A percentile compares a stretch with the other conserved stretches of the same genome.
Conservation (phyloP, 1,140 invertebrate species). For the Tetramorium simillimum region DNA sequence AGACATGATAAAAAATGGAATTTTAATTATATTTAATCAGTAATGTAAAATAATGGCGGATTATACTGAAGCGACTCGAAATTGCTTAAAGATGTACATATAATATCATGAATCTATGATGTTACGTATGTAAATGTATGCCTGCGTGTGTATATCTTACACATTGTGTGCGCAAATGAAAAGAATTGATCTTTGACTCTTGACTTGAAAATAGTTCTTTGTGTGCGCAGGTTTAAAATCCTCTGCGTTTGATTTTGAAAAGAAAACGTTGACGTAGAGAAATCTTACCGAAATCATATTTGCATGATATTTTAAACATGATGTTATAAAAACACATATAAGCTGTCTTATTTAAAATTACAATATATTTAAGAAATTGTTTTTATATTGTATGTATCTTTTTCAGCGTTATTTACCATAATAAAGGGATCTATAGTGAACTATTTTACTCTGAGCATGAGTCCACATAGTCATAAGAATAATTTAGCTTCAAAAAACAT, state of each 20-base stretch:
- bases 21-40: not conserved
- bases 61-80: not conserved
- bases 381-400: not conserved
- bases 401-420: constrained; percentile 44
- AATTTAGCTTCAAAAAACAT: constrained; percentile 79
- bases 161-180: constrained; percentile 56
- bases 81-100: constrained; percentile 4
- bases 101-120: not conserved
- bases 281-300: not conserved
- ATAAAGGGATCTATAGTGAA: not conserved
- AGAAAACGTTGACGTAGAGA: not conserved
- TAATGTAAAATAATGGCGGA: not conserved
- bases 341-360: not conserved
- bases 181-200: constrained; percentile 67
- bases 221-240: not conserved
- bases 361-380: not conserved
- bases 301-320: constrained; percentile 9
- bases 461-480: constrained; percentile 83
- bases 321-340: not conserved
- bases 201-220: not conserved
- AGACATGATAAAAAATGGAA: not conserved
- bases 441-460: constrained; percentile 75
- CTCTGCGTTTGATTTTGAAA: not conserved
- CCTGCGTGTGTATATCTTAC: not conserved
- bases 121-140: constrained; percentile 10